A percentile compares a stretch with the other conserved stretches of the same genome.
These are phyloP conservation scores for Melanotaenia maccullochi DNA, from an alignment of 2,797 vertebrate genomes.

Conservation along the genomic window DNA sequence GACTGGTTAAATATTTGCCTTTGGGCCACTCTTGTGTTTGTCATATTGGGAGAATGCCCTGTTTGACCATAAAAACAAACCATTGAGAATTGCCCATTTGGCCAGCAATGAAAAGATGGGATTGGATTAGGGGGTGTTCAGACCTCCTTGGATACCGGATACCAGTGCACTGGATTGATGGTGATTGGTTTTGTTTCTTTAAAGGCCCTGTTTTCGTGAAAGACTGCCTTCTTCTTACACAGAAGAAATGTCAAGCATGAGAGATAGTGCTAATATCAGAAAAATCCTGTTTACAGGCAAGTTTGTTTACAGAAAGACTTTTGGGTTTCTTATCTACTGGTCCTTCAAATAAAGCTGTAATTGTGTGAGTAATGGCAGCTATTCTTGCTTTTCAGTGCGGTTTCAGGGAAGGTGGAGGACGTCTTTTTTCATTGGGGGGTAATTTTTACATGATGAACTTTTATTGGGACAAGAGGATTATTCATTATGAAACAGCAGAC, in stretches of 20 bases:
- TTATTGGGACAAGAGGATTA: background rate
- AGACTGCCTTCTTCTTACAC: constrained; percentile 29
- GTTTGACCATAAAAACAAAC: constrained; percentile 70
- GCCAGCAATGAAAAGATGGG: constrained; percentile 76
- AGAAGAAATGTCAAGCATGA: constrained; percentile 26
- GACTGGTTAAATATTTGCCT: constrained; percentile 70
- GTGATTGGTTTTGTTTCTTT: constrained; percentile 63
- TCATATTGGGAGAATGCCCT: constrained; percentile 68
- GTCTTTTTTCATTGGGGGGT: background rate
- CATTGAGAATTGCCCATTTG: constrained; percentile 78
- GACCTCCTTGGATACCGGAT: constrained; percentile 78
- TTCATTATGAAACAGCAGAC: background rate
- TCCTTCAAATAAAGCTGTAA: background rate
- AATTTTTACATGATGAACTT: background rate
- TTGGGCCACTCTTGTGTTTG: constrained; percentile 62
- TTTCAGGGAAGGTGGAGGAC: background rate
- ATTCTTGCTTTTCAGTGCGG: background rate
- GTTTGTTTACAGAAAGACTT: background rate
- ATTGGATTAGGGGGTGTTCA: constrained; percentile 57
- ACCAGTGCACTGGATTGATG: constrained; percentile 65
- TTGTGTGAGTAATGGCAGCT: background rate
- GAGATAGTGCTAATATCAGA: constrained; percentile 10
- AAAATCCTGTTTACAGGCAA: background rate
- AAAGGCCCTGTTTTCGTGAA: constrained; percentile 51
- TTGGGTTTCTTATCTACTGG: background rate